Percentiles rank a stretch among this genome's conserved stretches.
phyloP scores from a whole-genome alignment of 2,888 invertebrate genomes.

The Girardia tigrina region DNA sequence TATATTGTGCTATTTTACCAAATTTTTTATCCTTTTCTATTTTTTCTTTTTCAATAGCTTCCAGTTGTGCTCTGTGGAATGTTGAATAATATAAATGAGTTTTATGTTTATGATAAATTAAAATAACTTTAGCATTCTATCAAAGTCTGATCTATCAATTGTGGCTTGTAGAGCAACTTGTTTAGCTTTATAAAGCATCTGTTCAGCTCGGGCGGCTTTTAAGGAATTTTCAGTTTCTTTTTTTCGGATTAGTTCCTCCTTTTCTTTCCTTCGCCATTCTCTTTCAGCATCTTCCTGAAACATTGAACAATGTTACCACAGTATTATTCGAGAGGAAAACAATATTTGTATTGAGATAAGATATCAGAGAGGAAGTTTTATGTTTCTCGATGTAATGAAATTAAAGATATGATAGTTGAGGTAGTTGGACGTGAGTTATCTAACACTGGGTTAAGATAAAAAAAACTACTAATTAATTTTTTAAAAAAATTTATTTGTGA shows the following conservation, averaged over 20 bases:
- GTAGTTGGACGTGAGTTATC: too few relatives aligned
- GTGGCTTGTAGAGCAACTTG: background rate
- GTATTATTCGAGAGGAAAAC: too few relatives aligned
- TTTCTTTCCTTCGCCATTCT: conserved; percentile 15
- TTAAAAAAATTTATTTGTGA: too few relatives aligned
- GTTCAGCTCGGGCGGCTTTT: background rate
- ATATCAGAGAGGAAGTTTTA: too few relatives aligned
- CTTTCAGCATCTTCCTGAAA: background rate
- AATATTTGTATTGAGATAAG: too few relatives aligned
- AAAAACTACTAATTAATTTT: too few relatives aligned
- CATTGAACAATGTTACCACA: too few relatives aligned
- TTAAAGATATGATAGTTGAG: too few relatives aligned
- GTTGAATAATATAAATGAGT: background rate
- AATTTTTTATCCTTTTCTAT: background rate
- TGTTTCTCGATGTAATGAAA: too few relatives aligned
- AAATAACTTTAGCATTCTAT: background rate
- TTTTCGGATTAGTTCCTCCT: background rate
- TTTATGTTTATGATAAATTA: background rate
- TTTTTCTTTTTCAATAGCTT: conserved; percentile 5
- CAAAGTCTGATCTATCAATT: background rate
- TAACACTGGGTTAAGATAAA: too few relatives aligned
- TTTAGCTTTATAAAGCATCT: background rate
- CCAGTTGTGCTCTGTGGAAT: background rate
- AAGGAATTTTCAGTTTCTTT: background rate
- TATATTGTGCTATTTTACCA: conserved; percentile 2